phyloP scores from a whole-genome alignment of 2,888 invertebrate species.

The Pemphredon lugubris region DNA sequence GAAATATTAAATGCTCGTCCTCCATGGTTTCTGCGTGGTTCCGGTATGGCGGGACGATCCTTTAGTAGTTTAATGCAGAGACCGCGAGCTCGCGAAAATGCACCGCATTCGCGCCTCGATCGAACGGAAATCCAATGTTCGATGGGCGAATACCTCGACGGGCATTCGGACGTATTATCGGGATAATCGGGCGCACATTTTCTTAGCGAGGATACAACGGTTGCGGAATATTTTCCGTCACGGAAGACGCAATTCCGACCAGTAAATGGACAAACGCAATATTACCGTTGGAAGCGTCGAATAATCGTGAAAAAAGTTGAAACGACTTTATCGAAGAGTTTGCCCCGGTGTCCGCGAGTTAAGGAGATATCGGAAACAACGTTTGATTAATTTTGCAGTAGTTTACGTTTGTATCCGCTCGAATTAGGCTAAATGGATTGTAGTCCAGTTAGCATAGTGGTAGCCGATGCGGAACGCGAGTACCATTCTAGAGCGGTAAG shows the following conservation, averaged over 20 bases:
- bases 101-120: neutral
- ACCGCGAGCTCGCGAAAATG: conserved; percentile 7
- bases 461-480: conserved; percentile 71
- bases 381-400: conserved; percentile 64
- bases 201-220: no score
- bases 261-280: no score
- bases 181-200: no score
- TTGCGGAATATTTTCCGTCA: no score
- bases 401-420: conserved; percentile 58
- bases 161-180: no score
- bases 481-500: conserved; percentile 73
- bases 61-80: conserved; percentile 7
- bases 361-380: conserved; percentile 34
- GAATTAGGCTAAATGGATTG: conserved; percentile 80
- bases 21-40: conserved; percentile 22
- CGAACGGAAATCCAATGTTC: neutral
- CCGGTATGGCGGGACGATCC: no score
- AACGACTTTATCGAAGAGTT: conserved; percentile 16
- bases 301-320: conserved; percentile 33
- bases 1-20: conserved; percentile 74
- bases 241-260: no score
- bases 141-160: neutral
- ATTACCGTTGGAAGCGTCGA: no score
- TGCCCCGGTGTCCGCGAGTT: conserved; percentile 8
- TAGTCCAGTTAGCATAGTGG: conserved; percentile 64